A percentile compares a stretch with the other conserved stretches of the same genome.
These are phyloP conservation scores for Pomacea maculata DNA, from an alignment of 1,140 invertebrate species.

Conservation along the genomic window DNA sequence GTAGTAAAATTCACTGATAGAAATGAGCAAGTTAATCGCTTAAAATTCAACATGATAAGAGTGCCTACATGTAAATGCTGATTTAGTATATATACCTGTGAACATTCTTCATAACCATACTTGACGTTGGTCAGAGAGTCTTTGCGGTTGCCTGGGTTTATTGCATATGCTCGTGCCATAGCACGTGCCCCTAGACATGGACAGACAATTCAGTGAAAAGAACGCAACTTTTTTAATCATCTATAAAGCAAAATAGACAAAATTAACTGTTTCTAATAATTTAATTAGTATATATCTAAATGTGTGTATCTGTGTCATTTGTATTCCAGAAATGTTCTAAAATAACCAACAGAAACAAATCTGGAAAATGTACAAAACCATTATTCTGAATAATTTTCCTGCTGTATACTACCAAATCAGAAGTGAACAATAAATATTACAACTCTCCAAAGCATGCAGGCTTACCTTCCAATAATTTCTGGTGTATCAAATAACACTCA, in stretches of 20 bases:
- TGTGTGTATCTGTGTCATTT: background rate
- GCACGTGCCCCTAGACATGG: slow-evolving; percentile 62
- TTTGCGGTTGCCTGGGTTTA: slow-evolving; percentile 67
- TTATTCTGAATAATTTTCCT: background rate
- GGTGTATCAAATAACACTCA: slow-evolving; percentile 68
- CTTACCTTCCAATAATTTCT: slow-evolving; percentile 67
- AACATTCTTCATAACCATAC: slow-evolving; percentile 70
- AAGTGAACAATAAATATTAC: background rate
- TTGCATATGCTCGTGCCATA: slow-evolving; percentile 69
- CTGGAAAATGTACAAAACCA: too few species aligned
- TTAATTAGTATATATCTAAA: background rate
- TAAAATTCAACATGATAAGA: too few species aligned
- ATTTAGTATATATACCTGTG: slow-evolving; percentile 46
- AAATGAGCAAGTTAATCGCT: too few species aligned
- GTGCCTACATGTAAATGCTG: too few species aligned
- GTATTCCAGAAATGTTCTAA: background rate
- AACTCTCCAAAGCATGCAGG: background rate
- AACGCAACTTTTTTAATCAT: background rate
- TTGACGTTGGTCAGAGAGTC: slow-evolving; percentile 68
- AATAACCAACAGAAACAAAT: too few species aligned
- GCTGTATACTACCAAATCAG: background rate
- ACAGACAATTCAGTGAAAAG: background rate
- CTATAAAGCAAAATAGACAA: background rate
- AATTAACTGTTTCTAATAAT: background rate
- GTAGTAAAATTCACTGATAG: too few species aligned